phyloP scores from a whole-genome alignment of 2,113 vertebrate genomes.

The Elanoides forficatus region DNA sequence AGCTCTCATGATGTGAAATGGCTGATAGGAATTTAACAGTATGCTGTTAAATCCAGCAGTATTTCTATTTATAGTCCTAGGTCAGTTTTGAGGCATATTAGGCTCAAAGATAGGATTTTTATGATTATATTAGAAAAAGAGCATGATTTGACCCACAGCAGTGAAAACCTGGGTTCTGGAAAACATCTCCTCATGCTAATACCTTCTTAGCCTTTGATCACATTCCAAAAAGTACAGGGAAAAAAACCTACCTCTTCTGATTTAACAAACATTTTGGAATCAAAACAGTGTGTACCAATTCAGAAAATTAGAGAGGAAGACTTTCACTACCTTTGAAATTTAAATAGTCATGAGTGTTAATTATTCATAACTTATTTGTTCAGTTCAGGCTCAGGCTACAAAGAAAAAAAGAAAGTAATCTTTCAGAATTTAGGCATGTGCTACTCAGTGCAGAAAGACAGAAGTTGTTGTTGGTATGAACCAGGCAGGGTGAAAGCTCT shows the following conservation, averaged over 20 bases:
- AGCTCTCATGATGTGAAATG: neutral
- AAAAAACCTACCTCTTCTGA: neutral
- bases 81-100: neutral
- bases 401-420: neutral
- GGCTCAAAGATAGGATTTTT: neutral
- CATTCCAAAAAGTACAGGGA: neutral
- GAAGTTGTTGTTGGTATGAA: neutral
- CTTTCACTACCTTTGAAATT: constrained; percentile 44
- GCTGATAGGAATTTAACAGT: neutral
- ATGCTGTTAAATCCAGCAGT: neutral
- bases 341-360: constrained; percentile 20
- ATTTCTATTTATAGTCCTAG: neutral
- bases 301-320: constrained; percentile 25
- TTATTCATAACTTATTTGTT: constrained; percentile 51
- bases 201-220: neutral
- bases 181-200: neutral
- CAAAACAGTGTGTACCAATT: constrained; percentile 33
- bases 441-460: neutral
- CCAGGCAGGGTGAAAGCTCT: neutral
- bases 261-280: constrained; percentile 43
- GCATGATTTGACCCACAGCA: neutral
- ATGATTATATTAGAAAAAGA: neutral
- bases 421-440: neutral
- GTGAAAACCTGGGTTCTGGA: neutral
- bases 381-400: neutral